These are phyloP conservation scores for Scylla paramamosain DNA, from an alignment of 1,140 invertebrate species.

Conservation along the genomic window DNA sequence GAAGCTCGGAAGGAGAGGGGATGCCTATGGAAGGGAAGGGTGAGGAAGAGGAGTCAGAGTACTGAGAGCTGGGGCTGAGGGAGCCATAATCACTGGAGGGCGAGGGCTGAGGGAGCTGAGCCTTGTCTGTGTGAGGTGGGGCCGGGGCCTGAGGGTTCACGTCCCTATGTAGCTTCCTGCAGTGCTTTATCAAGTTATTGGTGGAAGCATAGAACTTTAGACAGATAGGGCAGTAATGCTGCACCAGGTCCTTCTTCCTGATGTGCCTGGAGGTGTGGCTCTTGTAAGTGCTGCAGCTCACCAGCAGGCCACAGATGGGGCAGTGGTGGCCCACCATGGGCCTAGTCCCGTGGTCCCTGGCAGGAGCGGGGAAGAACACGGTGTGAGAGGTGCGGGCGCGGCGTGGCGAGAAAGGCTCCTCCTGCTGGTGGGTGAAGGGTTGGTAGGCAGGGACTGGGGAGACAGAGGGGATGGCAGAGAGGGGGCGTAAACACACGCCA, in stretches of 20 bases:
- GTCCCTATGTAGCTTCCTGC: conserved; percentile 53
- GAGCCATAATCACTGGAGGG: conserved; percentile 69
- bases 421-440: conserved; percentile 59
- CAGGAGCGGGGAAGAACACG: conserved; percentile 33
- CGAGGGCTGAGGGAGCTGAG: conserved; percentile 32
- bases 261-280: conserved; percentile 31
- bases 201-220: conserved; percentile 56
- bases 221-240: conserved; percentile 63
- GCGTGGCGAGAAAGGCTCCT: conserved; percentile 25
- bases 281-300: conserved; percentile 78
- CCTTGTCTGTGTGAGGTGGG: neutral
- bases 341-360: neutral
- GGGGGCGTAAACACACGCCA: conserved; percentile 52
- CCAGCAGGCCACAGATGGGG: conserved; percentile 63
- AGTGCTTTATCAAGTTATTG: conserved; percentile 59
- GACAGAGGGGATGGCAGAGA: conserved; percentile 61
- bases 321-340: conserved; percentile 50
- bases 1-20: neutral
- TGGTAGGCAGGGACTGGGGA: conserved; percentile 58
- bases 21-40: neutral
- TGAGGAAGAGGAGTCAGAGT: conserved; percentile 17
- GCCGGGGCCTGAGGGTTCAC: neutral
- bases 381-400: neutral
- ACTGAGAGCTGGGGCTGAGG: conserved; percentile 52
- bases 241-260: neutral